phyloP scores from a whole-genome alignment of 1,140 invertebrate genomes.

The Eurosta solidaginis region DNA sequence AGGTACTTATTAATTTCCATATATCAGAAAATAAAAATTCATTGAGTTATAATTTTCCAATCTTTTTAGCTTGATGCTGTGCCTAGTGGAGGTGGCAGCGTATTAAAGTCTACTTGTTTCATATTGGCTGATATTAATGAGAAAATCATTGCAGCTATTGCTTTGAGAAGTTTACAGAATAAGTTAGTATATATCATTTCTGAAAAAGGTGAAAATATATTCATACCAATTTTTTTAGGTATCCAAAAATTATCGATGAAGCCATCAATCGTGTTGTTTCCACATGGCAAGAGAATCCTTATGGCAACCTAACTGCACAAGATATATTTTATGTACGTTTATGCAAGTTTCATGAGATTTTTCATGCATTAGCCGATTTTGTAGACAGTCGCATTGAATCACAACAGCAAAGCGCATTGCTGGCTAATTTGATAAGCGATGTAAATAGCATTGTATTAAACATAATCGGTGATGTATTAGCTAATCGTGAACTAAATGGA shows the following conservation, averaged over 20 bases:
- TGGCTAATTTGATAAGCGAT: conserved; percentile 64
- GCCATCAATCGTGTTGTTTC: conserved; percentile 67
- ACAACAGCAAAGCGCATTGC: conserved; percentile 62
- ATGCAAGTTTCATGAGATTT: conserved; percentile 63
- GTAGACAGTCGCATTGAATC: conserved; percentile 64
- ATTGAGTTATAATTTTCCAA: neutral
- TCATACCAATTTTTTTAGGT: conserved; percentile 29
- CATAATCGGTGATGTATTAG: conserved; percentile 64
- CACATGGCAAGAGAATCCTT: conserved; percentile 58
- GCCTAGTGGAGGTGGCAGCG: conserved; percentile 62
- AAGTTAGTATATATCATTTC: conserved; percentile 33
- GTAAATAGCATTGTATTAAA: conserved; percentile 66
- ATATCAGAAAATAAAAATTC: neutral
- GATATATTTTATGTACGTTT: conserved; percentile 78
- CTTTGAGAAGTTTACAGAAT: conserved; percentile 53
- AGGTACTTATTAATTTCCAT: no score
- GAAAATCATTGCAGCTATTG: conserved; percentile 76
- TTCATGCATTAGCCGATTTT: conserved; percentile 63
- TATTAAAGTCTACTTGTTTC: conserved; percentile 67
- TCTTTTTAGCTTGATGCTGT: conserved; percentile 59
- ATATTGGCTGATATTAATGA: conserved; percentile 76
- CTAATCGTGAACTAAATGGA: conserved; percentile 65
- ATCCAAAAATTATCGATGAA: conserved; percentile 49
- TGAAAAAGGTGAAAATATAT: neutral
- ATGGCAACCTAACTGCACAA: conserved; percentile 66